Base-by-base conservation (phyloP, 2,888 invertebrate species). In the Notocelia uddmanniana region DNA sequence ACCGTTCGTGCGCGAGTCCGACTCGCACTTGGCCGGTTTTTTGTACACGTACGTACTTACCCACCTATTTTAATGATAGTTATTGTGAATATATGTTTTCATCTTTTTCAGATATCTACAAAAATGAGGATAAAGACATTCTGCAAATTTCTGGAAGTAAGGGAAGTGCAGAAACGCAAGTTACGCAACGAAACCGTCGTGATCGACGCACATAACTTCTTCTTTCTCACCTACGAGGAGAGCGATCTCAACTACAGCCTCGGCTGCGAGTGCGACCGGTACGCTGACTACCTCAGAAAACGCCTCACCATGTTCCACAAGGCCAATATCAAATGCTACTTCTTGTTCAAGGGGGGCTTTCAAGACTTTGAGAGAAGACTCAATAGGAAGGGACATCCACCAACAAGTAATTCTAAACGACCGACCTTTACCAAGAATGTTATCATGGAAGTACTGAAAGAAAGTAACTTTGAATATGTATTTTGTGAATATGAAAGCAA, bases 311-410 rank as follows among this genome's bases (percentile, higher is more conserved):
- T 67, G 50, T 74, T 74, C 34, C 18, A 68, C 5, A 58, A 59
- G 37, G 70, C 70, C 8, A 70, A 67, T 41, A 26, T 71, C 9
- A 63, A 67, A 18, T 70, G 70, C 58, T 70, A 68, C 18, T 68
- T 71, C 50, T n/a, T 74, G 15, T 68, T 71, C 37, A 74, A 74
- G 26, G 71, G 70, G 1, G 73, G 69, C 9, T 54, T 31, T 10
- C 15, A 18, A 34, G 15, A 73, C 13, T 15, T 66, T 3, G 9
- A 52, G 3, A 54, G 15, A 15, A 60, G 48, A 57, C 11, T 23
- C 11, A 11, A 13, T 67, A 73, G 31, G 48, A 63, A 50, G 31
- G 67, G 2, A 13, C 8, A 18, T n/a, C n/a, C 34, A 18, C 18
- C 31, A 57, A 57, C 11, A 10, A 0, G 18, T 57, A 31, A 9